Percentiles rank a stretch among this genome's conserved stretches.
Evolutionary conservation across 1,140 invertebrate genomes (phyloP).

Genomic region (Atta cephalotes): DNA sequence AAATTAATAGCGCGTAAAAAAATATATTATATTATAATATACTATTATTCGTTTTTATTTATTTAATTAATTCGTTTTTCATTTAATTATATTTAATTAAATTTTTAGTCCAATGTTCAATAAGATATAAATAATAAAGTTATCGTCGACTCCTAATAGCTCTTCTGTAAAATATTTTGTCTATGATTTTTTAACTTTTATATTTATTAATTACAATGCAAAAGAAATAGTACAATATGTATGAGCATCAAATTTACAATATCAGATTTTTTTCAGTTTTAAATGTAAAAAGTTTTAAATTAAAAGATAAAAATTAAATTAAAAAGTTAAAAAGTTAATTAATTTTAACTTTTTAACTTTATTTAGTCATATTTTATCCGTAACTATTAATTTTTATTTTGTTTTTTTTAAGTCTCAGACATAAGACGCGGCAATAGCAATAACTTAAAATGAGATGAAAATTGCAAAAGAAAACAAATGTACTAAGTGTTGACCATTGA

Average conservation of each 20-base stretch:
- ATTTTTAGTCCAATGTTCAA: constrained; percentile 2
- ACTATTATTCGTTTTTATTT: no score
- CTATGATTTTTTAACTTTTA: neutral
- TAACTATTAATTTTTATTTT: no score
- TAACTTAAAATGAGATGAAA: no score
- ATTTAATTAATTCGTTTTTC: no score
- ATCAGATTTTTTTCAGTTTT: neutral
- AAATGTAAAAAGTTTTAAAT: neutral
- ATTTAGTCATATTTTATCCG: no score
- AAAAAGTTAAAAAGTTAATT: no score
- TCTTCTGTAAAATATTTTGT: neutral
- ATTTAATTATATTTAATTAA: neutral
- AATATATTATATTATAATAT: neutral
- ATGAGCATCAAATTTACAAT: neutral
- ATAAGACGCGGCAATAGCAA: no score
- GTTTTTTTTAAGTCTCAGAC: no score
- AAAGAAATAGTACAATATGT: neutral
- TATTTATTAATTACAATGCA: neutral
- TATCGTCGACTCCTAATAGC: neutral
- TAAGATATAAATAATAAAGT: neutral
- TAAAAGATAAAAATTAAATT: no score
- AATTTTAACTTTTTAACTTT: no score
- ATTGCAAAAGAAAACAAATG: no score
- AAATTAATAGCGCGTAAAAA: neutral
- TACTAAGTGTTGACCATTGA: no score